Percentiles rank a stretch among this genome's conserved stretches.
phyloP scores from a whole-genome alignment of 2,888 invertebrate species.

The Melieria omissa region DNA sequence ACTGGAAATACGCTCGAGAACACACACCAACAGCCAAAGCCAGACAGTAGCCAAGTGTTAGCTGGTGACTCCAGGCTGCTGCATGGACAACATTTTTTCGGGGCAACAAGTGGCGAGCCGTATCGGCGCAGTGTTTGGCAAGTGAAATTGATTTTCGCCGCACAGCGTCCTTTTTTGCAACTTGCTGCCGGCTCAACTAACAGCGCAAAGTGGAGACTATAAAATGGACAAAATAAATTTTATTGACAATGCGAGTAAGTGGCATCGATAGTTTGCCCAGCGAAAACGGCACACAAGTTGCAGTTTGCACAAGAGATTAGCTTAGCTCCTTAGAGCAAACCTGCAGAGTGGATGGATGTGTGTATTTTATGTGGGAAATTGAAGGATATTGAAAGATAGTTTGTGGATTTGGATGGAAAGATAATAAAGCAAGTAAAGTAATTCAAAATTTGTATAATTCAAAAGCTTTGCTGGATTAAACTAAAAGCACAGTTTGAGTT shows the following conservation, averaged over 20 bases:
- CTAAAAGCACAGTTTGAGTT: too few relatives aligned
- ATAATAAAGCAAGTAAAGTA: too few relatives aligned
- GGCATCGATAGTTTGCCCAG: slow-evolving; percentile 32
- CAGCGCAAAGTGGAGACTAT: slow-evolving; percentile 7
- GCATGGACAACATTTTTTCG: slow-evolving; percentile 21
- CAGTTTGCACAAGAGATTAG: too few relatives aligned
- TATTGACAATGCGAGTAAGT: slow-evolving; percentile 30
- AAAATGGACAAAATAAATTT: slow-evolving; percentile 19
- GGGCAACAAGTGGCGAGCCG: slow-evolving; percentile 25
- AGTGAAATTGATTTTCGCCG: slow-evolving; percentile 26
- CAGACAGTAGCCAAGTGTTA: neutral
- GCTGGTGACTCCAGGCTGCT: slow-evolving; percentile 17
- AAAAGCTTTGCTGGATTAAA: too few relatives aligned
- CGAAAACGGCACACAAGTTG: neutral
- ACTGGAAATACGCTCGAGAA: slow-evolving; percentile 46
- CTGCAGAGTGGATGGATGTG: too few relatives aligned
- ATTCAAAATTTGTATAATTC: too few relatives aligned
- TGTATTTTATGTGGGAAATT: too few relatives aligned
- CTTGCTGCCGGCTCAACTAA: slow-evolving; percentile 12
- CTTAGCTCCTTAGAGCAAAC: too few relatives aligned
- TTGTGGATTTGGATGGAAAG: too few relatives aligned
- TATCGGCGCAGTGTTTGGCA: slow-evolving; percentile 29
- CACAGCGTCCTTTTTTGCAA: neutral
- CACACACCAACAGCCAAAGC: slow-evolving; percentile 7
- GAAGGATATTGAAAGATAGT: too few relatives aligned